Evolutionary conservation across 2,888 invertebrate genomes (phyloP).

Genomic region (Cantharis flavilabris): DNA sequence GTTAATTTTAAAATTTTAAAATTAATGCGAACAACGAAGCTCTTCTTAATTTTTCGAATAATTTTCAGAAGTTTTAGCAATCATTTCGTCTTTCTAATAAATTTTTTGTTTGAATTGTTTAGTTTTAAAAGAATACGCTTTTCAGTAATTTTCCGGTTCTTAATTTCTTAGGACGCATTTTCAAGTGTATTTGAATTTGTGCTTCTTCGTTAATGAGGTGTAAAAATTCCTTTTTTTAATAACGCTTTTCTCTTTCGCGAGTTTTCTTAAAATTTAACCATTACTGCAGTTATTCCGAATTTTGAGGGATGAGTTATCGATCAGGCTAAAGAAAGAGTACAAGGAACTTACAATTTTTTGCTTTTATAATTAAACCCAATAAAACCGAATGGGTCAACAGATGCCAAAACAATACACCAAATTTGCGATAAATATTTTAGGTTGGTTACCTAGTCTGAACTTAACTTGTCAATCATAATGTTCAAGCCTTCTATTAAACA

Average conservation of each 20-base stretch:
- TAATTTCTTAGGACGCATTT: conserved; percentile 3
- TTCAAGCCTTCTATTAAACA: background rate
- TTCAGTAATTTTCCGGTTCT: conserved; percentile 4
- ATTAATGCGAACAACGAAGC: background rate
- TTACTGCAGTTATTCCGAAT: background rate
- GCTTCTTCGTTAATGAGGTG: conserved; percentile 3
- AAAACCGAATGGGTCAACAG: background rate
- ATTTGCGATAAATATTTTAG: background rate
- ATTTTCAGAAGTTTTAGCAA: background rate
- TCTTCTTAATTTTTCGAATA: background rate
- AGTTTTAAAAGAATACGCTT: conserved; percentile 4
- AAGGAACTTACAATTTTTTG: no score
- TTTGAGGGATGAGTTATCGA: background rate
- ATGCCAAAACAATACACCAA: background rate
- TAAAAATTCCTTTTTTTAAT: conserved; percentile 3
- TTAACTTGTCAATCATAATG: conserved; percentile 1
- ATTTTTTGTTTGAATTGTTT: conserved; percentile 1
- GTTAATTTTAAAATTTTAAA: background rate
- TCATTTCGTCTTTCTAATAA: background rate
- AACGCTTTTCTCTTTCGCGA: background rate
- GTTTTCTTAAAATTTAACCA: background rate
- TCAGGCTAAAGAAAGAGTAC: background rate
- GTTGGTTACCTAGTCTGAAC: background rate
- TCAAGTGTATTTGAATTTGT: conserved; percentile 3
- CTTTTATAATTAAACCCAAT: background rate